A percentile compares a stretch with the other conserved stretches of the same genome.
phyloP scores from a whole-genome alignment of 2,888 invertebrate genomes.

The Hirtodrosophila duncani region DNA sequence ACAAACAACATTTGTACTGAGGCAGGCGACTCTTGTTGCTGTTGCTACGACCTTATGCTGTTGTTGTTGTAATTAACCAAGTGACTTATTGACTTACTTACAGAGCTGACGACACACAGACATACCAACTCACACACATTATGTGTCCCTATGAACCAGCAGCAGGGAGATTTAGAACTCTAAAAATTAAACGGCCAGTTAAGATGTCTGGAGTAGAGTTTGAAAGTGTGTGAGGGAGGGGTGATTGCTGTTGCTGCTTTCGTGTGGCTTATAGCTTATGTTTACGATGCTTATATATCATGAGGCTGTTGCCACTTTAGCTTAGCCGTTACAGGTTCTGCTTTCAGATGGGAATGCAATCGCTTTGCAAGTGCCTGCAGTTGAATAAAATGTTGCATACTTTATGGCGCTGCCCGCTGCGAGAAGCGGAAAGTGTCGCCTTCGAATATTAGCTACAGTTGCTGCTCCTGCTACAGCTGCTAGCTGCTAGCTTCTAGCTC shows the following conservation, averaged over 20 bases:
- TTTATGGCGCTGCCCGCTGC: conserved; percentile 48
- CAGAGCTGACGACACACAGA: conserved; percentile 67
- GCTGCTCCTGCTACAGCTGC: too few species aligned
- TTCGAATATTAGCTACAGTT: too few species aligned
- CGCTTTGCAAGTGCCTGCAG: conserved; percentile 7
- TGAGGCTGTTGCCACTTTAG: conserved; percentile 29
- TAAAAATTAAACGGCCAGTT: too few species aligned
- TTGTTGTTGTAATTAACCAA: conserved; percentile 60
- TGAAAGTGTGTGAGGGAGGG: neutral
- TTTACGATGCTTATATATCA: too few species aligned
- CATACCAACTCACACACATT: conserved; percentile 1
- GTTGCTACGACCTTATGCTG: conserved; percentile 13
- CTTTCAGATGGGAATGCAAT: neutral
- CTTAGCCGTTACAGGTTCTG: neutral
- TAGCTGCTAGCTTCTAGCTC: too few species aligned
- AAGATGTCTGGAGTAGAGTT: too few species aligned
- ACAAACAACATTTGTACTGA: conserved; percentile 2
- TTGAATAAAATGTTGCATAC: conserved; percentile 62
- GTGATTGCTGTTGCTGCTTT: too few species aligned
- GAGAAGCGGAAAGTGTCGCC: conserved; percentile 44
- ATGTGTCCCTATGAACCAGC: conserved; percentile 4
- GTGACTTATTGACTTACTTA: conserved; percentile 70
- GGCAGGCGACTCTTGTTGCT: conserved; percentile 12
- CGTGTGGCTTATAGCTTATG: too few species aligned
- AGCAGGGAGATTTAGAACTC: too few species aligned